phyloP scores from a whole-genome alignment of 92 coral and sea anemone species.

The Epizoanthus stellaris region DNA sequence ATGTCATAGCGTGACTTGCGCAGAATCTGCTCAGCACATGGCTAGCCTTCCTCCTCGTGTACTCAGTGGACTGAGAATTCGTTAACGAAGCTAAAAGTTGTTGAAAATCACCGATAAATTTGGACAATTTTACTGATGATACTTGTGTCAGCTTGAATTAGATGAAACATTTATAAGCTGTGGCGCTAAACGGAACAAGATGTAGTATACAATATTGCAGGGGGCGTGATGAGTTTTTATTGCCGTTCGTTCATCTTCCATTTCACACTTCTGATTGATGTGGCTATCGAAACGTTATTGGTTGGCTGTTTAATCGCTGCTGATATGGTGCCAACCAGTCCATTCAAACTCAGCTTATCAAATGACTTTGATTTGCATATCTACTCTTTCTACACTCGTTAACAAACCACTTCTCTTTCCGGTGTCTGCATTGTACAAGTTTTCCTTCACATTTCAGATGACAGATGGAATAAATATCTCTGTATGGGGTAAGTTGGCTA shows the following conservation, averaged over 20 bases:
- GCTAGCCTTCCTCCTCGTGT: too few species aligned
- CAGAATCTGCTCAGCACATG: too few species aligned
- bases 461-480: background rate
- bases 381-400: background rate
- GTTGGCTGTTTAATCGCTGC: background rate
- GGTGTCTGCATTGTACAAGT: background rate
- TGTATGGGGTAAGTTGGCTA: constrained; percentile 15
- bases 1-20: too few species aligned
- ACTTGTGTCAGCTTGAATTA: too few species aligned
- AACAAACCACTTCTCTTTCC: constrained; percentile 3
- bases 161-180: background rate
- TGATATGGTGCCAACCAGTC: background rate
- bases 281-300: background rate
- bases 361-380: background rate
- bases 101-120: too few species aligned
- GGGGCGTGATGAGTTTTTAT: background rate
- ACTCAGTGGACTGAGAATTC: too few species aligned
- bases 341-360: background rate
- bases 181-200: background rate
- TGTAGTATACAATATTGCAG: background rate
- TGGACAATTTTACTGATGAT: too few species aligned
- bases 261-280: background rate
- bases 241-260: background rate
- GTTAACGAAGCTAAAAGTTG: too few species aligned
- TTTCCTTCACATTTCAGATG: background rate